Conservation (phyloP, 2,113 vertebrate species). For the Pandion haliaetus region DNA sequence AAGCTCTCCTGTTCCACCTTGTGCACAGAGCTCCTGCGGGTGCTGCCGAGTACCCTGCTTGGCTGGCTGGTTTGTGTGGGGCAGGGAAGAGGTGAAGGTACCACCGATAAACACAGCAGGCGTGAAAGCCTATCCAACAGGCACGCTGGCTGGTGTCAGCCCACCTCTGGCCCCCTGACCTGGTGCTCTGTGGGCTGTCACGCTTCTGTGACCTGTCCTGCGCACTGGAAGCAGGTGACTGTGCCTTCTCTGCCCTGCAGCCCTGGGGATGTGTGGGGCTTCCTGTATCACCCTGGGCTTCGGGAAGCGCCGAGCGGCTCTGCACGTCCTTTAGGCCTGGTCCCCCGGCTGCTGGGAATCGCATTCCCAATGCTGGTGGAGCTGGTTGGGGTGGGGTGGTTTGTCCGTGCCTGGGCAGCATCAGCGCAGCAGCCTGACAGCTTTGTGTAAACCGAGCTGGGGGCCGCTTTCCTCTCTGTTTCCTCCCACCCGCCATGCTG, state of each 20-base stretch:
- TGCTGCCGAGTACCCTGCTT: not conserved
- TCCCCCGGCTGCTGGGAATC: not conserved
- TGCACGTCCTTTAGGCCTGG: accelerated
- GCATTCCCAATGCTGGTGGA: not conserved
- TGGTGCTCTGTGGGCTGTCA: accelerated
- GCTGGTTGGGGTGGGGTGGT: not conserved
- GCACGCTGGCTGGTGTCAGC: not conserved
- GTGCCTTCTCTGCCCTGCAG: not conserved
- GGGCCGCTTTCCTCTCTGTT: not conserved
- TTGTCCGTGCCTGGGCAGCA: conserved; percentile 36
- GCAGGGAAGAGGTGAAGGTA: not conserved
- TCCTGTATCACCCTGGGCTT: not conserved
- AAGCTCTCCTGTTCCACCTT: not conserved
- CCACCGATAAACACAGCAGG: not conserved
- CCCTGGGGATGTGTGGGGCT: not conserved
- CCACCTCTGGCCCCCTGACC: not conserved
- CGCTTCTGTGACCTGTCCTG: not conserved
- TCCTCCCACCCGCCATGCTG: not conserved
- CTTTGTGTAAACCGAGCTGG: conserved; percentile 24
- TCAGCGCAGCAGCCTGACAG: conserved; percentile 35
- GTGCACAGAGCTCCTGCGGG: not conserved
- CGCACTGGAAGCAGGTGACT: not conserved
- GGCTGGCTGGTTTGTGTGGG: accelerated
- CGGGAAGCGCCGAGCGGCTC: not conserved
- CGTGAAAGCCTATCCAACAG: not conserved